Evolutionary conservation across 1,140 invertebrate genomes (phyloP), one percentile per base, ranked within the genome.

Genomic region (Diabrotica virgifera): DNA sequence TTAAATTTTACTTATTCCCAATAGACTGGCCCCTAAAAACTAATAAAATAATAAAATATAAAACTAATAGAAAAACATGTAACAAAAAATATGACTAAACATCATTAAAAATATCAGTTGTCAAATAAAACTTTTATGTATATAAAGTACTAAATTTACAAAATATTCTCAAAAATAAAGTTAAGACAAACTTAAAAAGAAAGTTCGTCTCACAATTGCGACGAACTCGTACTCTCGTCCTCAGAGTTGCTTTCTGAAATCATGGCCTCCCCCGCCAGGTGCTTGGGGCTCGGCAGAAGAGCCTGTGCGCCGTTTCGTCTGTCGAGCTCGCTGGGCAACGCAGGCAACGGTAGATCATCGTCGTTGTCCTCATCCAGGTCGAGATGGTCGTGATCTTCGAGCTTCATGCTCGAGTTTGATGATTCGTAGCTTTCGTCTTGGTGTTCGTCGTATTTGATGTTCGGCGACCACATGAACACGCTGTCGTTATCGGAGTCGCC

Each of bases 261-360:
- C 68, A 78, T 78, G 35, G 86, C 84, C 73, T 88, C 86, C 5
- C 85, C 86, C n/a, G 85, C 86, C 5, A 86, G 84, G 70, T 87
- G 85, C 70, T 87, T 86, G 52, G 78, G 77, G 14, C 71, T 70
- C 11, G 78, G 78, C 51, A 79, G 52, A 10, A 65, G 53, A n/a
- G 70, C 52, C 13, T 68, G 24, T 11, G 64, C 59, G 9, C 68
- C 70, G 40, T 70, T 72, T 37, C 73, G 73, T 13, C 73, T 61
- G 53, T 76, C 72, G 53, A 79, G 73, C 69, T 78, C 77, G 56
- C 71, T 78, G 50, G 78, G 78, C 60, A 79, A 63, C 3, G 74
- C 72, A 0, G 78, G 78, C 35, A 79, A 51, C 38, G 64, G 56
- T 52, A 78, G 55, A 35, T 74, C 72, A 5, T 65, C 64, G 36